A percentile compares a stretch with the other conserved stretches of the same genome.
Evolutionary conservation across 2,113 vertebrate species (phyloP).

Genomic region (Corythoichthys intestinalis): DNA sequence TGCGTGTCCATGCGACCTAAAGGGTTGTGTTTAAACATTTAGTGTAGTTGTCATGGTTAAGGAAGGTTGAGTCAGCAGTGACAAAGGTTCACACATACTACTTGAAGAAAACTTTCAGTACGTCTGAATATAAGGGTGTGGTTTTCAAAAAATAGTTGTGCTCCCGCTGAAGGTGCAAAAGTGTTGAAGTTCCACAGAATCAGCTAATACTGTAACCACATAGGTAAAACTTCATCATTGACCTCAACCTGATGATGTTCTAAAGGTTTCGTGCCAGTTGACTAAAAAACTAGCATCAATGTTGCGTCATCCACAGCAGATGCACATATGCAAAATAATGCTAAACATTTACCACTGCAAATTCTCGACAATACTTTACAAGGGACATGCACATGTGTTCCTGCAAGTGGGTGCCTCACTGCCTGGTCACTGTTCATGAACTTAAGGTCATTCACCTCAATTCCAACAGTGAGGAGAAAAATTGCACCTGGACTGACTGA

Average conservation of each 20-base stretch:
- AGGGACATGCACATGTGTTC: no score
- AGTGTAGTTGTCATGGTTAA: not conserved
- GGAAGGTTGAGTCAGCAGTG: not conserved
- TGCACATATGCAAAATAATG: no score
- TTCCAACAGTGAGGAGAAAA: not conserved
- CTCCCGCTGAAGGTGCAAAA: constrained; percentile 3
- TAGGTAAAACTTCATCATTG: no score
- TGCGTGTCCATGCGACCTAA: not conserved
- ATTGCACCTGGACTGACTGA: not conserved
- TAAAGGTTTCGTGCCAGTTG: no score
- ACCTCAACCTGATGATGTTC: no score
- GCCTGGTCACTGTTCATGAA: not conserved
- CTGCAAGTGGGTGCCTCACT: no score
- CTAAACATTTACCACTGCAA: no score
- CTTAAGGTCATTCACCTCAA: constrained; percentile 16
- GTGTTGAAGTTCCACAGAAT: not conserved
- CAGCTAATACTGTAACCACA: no score
- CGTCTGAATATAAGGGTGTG: constrained; percentile 18
- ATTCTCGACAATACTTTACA: constrained; percentile 2
- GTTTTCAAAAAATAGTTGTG: constrained; percentile 11
- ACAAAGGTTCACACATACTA: not conserved
- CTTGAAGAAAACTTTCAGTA: not conserved
- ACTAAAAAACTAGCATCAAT: no score
- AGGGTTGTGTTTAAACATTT: not conserved
- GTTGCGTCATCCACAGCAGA: no score